Evolutionary conservation across 1,140 invertebrate genomes (phyloP), one percentile per base, ranked within the genome.

Genomic region (Neotoxoptera formosana): DNA sequence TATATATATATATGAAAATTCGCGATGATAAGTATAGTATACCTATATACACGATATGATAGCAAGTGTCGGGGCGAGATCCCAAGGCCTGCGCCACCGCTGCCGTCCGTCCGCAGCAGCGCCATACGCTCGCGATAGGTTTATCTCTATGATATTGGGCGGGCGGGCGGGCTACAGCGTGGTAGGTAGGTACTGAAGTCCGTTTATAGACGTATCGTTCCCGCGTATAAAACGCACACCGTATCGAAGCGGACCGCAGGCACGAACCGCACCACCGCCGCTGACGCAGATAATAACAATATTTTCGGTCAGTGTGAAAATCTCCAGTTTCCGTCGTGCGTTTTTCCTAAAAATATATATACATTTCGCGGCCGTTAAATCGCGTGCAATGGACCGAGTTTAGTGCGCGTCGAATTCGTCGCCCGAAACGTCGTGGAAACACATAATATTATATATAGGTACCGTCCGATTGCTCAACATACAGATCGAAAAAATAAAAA

Each of bases 341-440:
- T 14, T 41, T 41, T 41, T 84, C 23, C 83, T 45, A 25, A 84
- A n/a, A n/a, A n/a, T n/a, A n/a, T 7, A 84, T 30, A 83, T 45
- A 41, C 36, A 41, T 84, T 25, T 88, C 86, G 45, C 86, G 30
- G 86, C 47, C 45, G 84, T 87, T 84, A 25, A 41, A 53, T 53
- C 34, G 88, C 88, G 88, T 34, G 88, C 88, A 89, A 89, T 56
- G 21, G 23, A 89, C 88, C 88, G 88, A 89, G 34, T 89, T 89
- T 56, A 89, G 88, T 89, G 88, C 88, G 88, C 48, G 88, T 89
- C 88, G 51, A 89, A 89, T 53, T 23, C 30, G 21, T 86, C 84
- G 45, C 41, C 23, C 84, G 84, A 86, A 86, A 45, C 84, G 84
- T 30, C 41, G 41, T n/a, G 41, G 84, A 23, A 41, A 53, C 21